These are phyloP conservation scores for Clostera curtula DNA, from an alignment of 2,888 invertebrate species.

Conservation along the genomic window DNA sequence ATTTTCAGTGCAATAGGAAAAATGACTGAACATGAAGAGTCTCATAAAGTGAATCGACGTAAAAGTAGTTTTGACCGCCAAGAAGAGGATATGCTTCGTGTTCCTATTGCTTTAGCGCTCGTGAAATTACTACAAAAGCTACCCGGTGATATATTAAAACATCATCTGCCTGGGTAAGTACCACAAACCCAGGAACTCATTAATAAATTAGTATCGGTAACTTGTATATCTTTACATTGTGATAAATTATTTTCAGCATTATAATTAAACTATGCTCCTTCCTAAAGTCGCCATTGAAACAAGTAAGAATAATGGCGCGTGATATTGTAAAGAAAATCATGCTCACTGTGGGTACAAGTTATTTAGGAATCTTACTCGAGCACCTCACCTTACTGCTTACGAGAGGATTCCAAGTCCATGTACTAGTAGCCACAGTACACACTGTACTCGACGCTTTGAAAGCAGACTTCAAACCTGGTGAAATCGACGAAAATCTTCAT, in stretches of 20 bases:
- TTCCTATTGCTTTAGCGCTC: slow-evolving; percentile 94
- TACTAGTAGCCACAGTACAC: slow-evolving; percentile 91
- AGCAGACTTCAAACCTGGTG: slow-evolving; percentile 79
- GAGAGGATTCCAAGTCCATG: slow-evolving; percentile 95
- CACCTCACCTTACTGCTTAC: slow-evolving; percentile 88
- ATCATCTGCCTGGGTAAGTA: slow-evolving; percentile 87
- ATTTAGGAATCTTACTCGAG: slow-evolving; percentile 83
- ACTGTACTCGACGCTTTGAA: slow-evolving; percentile 84
- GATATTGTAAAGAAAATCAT: slow-evolving; percentile 96
- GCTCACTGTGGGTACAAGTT: slow-evolving; percentile 86
- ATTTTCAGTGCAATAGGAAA: slow-evolving; percentile 56
- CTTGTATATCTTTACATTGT: slow-evolving; percentile 4
- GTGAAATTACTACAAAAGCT: slow-evolving; percentile 93
- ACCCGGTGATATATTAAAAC: slow-evolving; percentile 82
- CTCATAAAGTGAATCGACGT: slow-evolving; percentile 86
- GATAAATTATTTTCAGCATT: slow-evolving; percentile 70
- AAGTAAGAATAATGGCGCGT: slow-evolving; percentile 88
- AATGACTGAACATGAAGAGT: slow-evolving; percentile 81
- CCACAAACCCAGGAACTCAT: too few relatives aligned
- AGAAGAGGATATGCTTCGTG: slow-evolving; percentile 90
- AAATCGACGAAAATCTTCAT: slow-evolving; percentile 86
- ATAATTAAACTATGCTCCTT: slow-evolving; percentile 93
- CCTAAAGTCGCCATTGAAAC: slow-evolving; percentile 90
- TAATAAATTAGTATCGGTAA: too few relatives aligned
- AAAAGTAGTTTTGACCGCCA: slow-evolving; percentile 83